Base-by-base conservation (phyloP, 2,888 invertebrate species). In the Tenodera sinensis region DNA sequence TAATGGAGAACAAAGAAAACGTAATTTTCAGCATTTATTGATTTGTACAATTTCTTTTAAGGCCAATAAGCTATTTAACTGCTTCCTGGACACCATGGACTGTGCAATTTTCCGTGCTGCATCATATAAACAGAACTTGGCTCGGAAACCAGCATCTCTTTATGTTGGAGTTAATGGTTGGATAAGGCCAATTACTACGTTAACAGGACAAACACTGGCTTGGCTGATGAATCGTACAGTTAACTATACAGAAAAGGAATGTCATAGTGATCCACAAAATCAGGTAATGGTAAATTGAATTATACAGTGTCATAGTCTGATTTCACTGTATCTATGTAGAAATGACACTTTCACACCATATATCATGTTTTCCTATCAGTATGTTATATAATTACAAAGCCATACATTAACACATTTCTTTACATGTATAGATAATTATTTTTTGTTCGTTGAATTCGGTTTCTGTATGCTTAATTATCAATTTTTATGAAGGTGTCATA, bases 61-160 rank as follows among this genome's bases (percentile, higher is more conserved):
- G 95, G 94, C 96, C 0, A 96, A 97, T 93, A 96, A 97, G 92
- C 94, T 98, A 92, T 93, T 98, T 28, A 94, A 96, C 92, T 98
- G 98, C 92, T 98, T 97, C 92, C 92, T 97, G 90, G 94, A 95
- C 88, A 96, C 96, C 90, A 95, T 96, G 25, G 95, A 96, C 89
- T 98, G 98, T 92, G 94, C 95, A 8, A 92, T 96, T 0, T 96
- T 97, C 91, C 94, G 93, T 90, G 95, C 95, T 0, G 93, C 94
- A 0, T 93, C 96, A 20, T 93, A 95, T 88, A 87, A 88, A 84
- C 94, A n/a, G 95, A 94, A n/a, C 91, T 94, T 42, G 90, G 92
- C 3, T 92, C 93, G 27, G 90, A 93, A 92, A 90, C 93, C 95
- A 88, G 91, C 94, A 54, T 93, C 94, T 28, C 92, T 96, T 28